Base-by-base conservation (phyloP, 2,113 vertebrate species). In the Heterotis niloticus region DNA sequence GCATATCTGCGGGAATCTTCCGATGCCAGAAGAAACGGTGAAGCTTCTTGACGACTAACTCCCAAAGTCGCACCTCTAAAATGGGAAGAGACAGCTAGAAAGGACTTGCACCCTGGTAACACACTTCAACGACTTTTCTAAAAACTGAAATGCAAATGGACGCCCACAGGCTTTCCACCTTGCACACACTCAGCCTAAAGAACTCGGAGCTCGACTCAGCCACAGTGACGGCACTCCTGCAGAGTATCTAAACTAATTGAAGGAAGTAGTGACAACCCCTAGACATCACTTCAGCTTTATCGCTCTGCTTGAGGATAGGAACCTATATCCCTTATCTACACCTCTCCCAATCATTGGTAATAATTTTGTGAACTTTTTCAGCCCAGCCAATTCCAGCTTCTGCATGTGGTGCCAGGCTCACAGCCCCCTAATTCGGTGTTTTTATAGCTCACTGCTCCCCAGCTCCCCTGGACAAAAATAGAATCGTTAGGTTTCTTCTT, bases 121-220 rank as follows among this genome's bases (percentile, higher is more conserved):
- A 74, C 1, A 54, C 54, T 24, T 28, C 71, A 57, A 52, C 24
- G 52, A 57, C n/a, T 54, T 26, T 57, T 74, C 54, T 74, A 26
- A 59, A 74, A 74, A n/a, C 71, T 74, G 51, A 52, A 54, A 72
- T 72, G 69, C 71, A 74, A 74, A 74, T 74, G 71, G 71, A 24
- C 17, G 24, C 52, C 71, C 24, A 24, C n/a, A 0, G 69, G 69
- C 69, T 54, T 34, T 12, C 34, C 12, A 5, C 69, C 51, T 23
- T 24, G 54, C 13, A 17, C 17, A 28, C 24, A 74, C 52, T 5
- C 71, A 57, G 51, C 51, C 24, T 59, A 54, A 23, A 74, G 71
- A 57, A 57, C 57, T 51, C 51, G 56, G 71, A 28, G 52, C 54
- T 17, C n/a, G 26, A 20, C 69, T 51, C 16, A 0, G 51, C 28